Percentiles rank a stretch among this genome's conserved stretches.
phyloP scores from a whole-genome alignment of 2,113 vertebrate genomes.

The Kryptolebias marmoratus region DNA sequence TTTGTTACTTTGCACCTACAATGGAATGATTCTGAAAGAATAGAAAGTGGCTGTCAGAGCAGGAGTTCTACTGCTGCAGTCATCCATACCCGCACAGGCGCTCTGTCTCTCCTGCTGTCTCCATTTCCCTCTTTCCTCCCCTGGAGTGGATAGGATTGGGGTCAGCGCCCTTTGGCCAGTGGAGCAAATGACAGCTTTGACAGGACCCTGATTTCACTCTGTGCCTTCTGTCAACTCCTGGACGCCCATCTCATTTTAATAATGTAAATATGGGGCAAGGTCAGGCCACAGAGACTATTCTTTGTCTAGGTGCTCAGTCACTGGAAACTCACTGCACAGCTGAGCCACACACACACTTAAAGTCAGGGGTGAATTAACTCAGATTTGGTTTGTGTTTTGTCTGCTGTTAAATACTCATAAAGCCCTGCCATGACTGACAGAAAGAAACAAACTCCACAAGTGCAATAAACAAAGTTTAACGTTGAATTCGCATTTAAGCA shows the following conservation, averaged over 20 bases:
- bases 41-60: not conserved
- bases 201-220: conserved; percentile 76
- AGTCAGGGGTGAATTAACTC: not conserved
- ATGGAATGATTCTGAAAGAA: not conserved
- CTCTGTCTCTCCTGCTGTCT: conserved; percentile 51
- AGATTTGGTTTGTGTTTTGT: not conserved
- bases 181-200: conserved; percentile 81
- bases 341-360: conserved; percentile 33
- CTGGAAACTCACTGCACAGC: conserved; percentile 61
- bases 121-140: conserved; percentile 60
- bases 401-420: not conserved
- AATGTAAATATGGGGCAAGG: conserved; percentile 75
- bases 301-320: conserved; percentile 64
- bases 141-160: conserved; percentile 74
- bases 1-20: not conserved
- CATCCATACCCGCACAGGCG: conserved; percentile 7
- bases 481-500: too few relatives aligned
- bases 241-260: conserved; percentile 78
- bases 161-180: conserved; percentile 78
- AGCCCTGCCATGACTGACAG: too few relatives aligned
- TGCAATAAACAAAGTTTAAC: too few relatives aligned
- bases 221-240: conserved; percentile 77
- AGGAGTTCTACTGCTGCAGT: not conserved
- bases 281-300: conserved; percentile 65
- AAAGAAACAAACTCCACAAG: too few relatives aligned